Conservation (phyloP, 2,113 vertebrate genomes). For the Pristiophorus japonicus region DNA sequence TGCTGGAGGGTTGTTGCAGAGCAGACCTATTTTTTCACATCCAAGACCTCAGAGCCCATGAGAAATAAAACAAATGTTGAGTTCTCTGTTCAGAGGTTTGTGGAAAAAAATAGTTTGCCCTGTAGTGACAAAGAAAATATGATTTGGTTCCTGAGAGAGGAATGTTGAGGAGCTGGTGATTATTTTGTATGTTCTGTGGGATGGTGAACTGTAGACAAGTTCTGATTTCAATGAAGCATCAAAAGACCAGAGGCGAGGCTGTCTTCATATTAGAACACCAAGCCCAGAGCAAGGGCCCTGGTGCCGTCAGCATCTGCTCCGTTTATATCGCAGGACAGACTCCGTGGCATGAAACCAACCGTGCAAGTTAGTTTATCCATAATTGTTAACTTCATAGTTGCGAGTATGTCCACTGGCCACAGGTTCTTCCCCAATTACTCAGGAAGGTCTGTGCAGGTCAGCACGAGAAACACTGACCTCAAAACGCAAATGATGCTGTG, state of each 20-base stretch:
- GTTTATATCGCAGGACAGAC: not conserved
- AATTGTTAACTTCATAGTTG: not conserved
- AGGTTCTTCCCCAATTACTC: not conserved
- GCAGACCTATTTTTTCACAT: not conserved
- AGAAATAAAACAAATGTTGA: not conserved
- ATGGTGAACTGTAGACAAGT: not conserved
- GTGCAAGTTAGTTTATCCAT: not conserved
- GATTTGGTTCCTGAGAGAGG: not conserved
- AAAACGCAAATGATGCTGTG: not conserved
- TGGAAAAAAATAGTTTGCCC: not conserved
- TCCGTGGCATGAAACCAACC: not conserved
- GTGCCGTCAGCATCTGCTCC: not conserved
- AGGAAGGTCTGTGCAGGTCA: not conserved
- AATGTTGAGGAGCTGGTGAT: not conserved
- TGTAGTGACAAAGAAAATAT: not conserved
- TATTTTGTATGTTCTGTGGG: not conserved
- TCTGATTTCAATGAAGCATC: not conserved
- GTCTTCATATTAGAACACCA: not conserved
- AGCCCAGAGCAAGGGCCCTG: no score
- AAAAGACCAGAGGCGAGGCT: not conserved
- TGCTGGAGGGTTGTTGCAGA: not conserved
- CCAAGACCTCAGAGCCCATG: not conserved
- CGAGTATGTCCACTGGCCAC: not conserved
- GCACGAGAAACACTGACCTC: not conserved
- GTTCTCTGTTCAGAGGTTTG: not conserved